Evolutionary conservation across 2,888 invertebrate genomes (phyloP).

Genomic region (Callosobruchus maculatus): DNA sequence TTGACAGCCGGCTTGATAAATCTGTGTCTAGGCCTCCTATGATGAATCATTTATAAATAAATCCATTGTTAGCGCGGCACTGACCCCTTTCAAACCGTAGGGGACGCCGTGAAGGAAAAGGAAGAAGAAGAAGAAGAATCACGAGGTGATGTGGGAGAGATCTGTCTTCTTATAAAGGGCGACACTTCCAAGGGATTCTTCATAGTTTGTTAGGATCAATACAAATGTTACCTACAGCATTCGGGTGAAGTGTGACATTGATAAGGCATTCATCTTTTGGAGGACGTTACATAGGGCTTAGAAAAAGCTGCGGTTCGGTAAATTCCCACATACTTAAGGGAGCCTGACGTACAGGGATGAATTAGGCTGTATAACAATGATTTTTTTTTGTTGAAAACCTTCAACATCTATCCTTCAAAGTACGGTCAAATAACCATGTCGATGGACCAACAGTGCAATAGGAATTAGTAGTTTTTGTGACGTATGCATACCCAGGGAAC

Average conservation of each 20-base stretch:
- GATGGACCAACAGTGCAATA: too few relatives aligned
- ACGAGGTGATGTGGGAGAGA: neutral
- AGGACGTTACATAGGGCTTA: too few relatives aligned
- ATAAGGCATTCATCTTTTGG: neutral
- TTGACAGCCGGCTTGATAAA: conserved; percentile 34
- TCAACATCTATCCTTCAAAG: too few relatives aligned
- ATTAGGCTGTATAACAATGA: too few relatives aligned
- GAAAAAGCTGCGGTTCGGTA: too few relatives aligned
- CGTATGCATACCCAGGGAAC: too few relatives aligned
- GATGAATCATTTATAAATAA: conserved; percentile 37
- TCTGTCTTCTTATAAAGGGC: neutral
- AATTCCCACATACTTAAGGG: too few relatives aligned
- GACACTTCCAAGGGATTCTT: neutral
- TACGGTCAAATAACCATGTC: too few relatives aligned
- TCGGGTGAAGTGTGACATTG: neutral
- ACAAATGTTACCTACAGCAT: neutral
- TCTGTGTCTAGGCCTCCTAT: conserved; percentile 30
- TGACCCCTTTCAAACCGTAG: conserved; percentile 22
- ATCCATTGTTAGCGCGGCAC: conserved; percentile 32
- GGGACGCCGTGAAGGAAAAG: neutral
- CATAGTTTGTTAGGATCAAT: neutral
- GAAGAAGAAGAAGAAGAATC: neutral
- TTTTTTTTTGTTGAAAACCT: too few relatives aligned
- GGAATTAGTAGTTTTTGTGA: too few relatives aligned
- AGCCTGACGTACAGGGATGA: too few relatives aligned